Conservation (phyloP, 2,888 invertebrate genomes). For the Carcina quercana region DNA sequence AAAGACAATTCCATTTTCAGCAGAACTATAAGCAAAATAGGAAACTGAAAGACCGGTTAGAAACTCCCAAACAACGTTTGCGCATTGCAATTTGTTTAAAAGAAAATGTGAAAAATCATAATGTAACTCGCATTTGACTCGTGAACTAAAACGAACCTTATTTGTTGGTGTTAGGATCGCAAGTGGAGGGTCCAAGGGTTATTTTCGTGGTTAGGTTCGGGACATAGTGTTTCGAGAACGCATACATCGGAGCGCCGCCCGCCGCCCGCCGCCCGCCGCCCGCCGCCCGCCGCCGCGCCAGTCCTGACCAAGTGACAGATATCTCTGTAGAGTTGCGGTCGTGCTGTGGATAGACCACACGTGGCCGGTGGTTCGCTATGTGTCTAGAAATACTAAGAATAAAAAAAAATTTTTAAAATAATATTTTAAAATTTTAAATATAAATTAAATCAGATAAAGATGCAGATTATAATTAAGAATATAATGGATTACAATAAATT, state of each 20-base stretch:
- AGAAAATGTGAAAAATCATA: slow-evolving; percentile 35
- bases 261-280: background rate
- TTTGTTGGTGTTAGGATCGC: slow-evolving; percentile 11
- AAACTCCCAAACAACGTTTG: slow-evolving; percentile 38
- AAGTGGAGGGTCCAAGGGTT: slow-evolving; percentile 13
- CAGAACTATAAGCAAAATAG: slow-evolving; percentile 18
- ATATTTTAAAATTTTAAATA: slow-evolving; percentile 48
- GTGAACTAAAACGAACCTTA: slow-evolving; percentile 7
- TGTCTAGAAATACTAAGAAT: background rate
- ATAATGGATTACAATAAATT: slow-evolving; percentile 80
- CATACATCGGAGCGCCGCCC: background rate
- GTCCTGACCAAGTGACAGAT: slow-evolving; percentile 7
- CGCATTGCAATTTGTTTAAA: slow-evolving; percentile 41
- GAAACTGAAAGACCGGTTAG: slow-evolving; percentile 23
- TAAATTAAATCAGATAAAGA: slow-evolving; percentile 81
- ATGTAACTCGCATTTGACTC: slow-evolving; percentile 3
- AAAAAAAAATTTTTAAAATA: slow-evolving; percentile 25
- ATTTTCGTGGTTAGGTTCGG: slow-evolving; percentile 14
- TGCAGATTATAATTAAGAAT: slow-evolving; percentile 79
- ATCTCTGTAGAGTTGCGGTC: slow-evolving; percentile 1
- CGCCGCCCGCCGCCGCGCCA: background rate
- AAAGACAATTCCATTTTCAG: slow-evolving; percentile 3
- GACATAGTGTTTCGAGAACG: background rate
- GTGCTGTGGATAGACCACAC: background rate
- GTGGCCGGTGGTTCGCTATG: background rate